Evolutionary conservation across 2,888 invertebrate genomes (phyloP), one percentile per base, ranked within the genome.

Genomic region (Spodoptera exigua): DNA sequence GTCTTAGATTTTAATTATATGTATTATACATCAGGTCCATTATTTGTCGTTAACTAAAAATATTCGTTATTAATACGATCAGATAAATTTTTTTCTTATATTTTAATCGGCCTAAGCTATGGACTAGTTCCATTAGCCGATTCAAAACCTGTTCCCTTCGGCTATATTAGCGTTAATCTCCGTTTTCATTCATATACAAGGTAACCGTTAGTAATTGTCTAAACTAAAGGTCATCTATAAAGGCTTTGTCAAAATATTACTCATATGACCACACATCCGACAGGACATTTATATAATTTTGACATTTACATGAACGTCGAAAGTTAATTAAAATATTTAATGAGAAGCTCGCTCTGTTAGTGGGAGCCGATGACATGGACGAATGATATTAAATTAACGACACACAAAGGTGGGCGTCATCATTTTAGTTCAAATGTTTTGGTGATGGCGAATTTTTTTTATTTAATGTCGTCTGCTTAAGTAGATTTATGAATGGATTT

Each of bases 291-390:
- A 81, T 89, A 84, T 81, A 88, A 82, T 87, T 89, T 87, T 89
- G 89, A 89, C 86, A 82, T 81, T 73, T 77, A 89, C 88, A 88
- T 85, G 85, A 76, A 74, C 84, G 83, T 84, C 83, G 87, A 90
- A 90, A 89, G 89, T 88, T 90, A 91, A 92, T 93, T 93, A 93
- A 91, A 93, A 92, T 93, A 93, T 88, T 90, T 91, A 92, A 93
- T 92, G 91, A 90, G 89, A 84, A 83, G 83, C 83, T 80, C 82
- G 83, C 83, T 87, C 83, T 78, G 86, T 87, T 85, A 82, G 87
- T 85, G 83, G 86, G 82, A 83, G 83, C 84, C 84, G 89, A 86
- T 89, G 93, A 93, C 93, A 90, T 78, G 82, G 83, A 93, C 89
- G 90, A 92, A 93, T 93, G 88, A 87, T 87, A 89, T 89, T 86